phyloP scores from a whole-genome alignment of 2,797 vertebrate genomes.

The Lateolabrax maculatus region DNA sequence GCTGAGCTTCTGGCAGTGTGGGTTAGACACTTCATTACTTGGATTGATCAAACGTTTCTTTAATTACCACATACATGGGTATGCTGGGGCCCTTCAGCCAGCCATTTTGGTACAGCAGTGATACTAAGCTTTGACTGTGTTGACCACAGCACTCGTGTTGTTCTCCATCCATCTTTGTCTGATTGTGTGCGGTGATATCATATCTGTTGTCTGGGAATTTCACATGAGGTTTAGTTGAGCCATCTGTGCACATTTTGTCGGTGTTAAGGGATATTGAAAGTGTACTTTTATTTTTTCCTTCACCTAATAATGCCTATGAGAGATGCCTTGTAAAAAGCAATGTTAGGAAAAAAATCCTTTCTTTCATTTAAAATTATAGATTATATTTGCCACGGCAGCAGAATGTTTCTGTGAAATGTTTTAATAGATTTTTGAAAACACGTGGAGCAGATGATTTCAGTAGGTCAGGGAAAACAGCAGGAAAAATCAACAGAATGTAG shows the following conservation, averaged over 20 bases:
- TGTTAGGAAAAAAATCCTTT: not conserved
- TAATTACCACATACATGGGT: conserved; percentile 42
- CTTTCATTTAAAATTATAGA: conserved; percentile 37
- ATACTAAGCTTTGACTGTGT: conserved; percentile 26
- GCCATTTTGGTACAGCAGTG: conserved; percentile 2
- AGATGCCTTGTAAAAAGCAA: not conserved
- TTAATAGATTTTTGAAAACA: conserved; percentile 34
- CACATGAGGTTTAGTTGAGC: not conserved
- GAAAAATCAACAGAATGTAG: not conserved
- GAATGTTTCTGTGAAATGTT: conserved; percentile 29
- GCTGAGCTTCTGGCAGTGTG: conserved; percentile 43
- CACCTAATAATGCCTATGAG: not conserved
- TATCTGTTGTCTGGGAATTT: conserved; percentile 1
- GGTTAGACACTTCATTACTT: conserved; percentile 50
- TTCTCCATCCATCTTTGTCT: conserved; percentile 16
- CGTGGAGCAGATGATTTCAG: conserved; percentile 5
- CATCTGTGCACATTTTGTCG: conserved; percentile 1
- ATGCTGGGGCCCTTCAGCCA: conserved; percentile 8
- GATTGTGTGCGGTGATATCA: not conserved
- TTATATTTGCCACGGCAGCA: conserved; percentile 28
- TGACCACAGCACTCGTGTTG: conserved; percentile 7
- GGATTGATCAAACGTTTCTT: conserved; percentile 45
- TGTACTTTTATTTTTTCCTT: not conserved
- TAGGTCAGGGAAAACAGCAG: conserved; percentile 16
- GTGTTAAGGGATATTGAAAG: not conserved